phyloP scores from a whole-genome alignment of 92 coral and sea anemone genomes.

The Blastomussa wellsi region DNA sequence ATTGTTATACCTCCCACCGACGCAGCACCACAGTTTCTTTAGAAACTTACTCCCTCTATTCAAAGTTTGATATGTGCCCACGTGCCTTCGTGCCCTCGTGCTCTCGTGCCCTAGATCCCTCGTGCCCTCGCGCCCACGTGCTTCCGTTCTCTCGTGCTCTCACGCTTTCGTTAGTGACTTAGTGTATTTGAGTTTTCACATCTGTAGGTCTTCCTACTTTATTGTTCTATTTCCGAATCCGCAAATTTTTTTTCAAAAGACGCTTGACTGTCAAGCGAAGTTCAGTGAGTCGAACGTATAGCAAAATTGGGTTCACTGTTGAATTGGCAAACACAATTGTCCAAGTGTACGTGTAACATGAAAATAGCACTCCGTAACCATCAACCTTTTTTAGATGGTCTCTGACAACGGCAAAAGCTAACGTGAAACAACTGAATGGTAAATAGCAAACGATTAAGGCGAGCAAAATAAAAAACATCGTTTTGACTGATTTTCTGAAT shows the following conservation, averaged over 20 bases:
- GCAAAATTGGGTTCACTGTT: neutral
- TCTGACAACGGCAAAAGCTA: neutral
- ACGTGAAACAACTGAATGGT: slow-evolving; percentile 5
- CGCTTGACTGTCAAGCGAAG: slow-evolving; percentile 17
- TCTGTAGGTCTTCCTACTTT: neutral
- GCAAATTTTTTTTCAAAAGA: neutral
- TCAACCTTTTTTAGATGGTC: too few species aligned
- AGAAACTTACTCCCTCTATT: too few species aligned
- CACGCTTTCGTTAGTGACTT: too few species aligned
- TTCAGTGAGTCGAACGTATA: slow-evolving; percentile 18
- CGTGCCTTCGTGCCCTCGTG: neutral
- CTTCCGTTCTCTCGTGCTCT: neutral
- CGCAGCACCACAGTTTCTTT: too few species aligned
- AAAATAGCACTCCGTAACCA: too few species aligned
- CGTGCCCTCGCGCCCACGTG: neutral
- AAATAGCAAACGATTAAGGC: neutral
- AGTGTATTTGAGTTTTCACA: neutral
- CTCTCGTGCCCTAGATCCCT: neutral
- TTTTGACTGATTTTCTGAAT: slow-evolving; percentile 24
- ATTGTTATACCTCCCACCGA: too few species aligned
- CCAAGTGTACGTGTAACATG: neutral
- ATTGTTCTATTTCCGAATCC: neutral
- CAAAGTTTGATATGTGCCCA: too few species aligned
- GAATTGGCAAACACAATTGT: slow-evolving; percentile 20
- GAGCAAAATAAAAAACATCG: slow-evolving; percentile 21